Base-by-base conservation (phyloP, 1,140 invertebrate species). In the Papilio polyxenes region DNA sequence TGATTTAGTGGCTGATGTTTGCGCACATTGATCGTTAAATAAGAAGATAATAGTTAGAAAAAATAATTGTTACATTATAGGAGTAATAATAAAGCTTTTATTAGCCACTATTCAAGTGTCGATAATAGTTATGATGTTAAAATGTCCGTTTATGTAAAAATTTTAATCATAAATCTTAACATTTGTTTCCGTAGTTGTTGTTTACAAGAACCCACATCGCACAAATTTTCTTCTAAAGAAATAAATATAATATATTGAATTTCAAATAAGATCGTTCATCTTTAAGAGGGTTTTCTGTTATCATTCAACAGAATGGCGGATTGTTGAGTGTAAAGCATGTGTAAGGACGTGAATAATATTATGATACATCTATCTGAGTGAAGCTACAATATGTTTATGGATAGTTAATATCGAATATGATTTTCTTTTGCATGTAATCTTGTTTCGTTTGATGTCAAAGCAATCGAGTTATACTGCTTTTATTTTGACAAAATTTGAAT, bases 271-370 rank as follows among this genome's bases (percentile, higher is more conserved):
- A 72, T 72, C 23, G 65, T 37, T 72, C 31, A 13, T 40, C 23
- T 72, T 72, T 37, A 72, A 40, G 65, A 72, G 65, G 31, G 62
- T 40, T 72, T 72, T 72, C 62, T 65, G 62, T 72, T 72, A 72
- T 72, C 65, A 37, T 72, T 72, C 65, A 72, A 72, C 10, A 31
- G 65, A 72, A 72, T 37, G 31, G 31, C 65, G 65, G 65, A 72
- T 72, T 72, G 31, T 37, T 40, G 65, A 13, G 23, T 40, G 15
- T 72, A 72, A 72, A 40, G 65, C 62, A 31, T 37, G 10, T 1
- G 31, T 72, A 72, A 72, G 11, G 31, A 40, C 31, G 10, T 13
- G 65, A 72, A 72, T 72, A 72, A 72, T 72, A 40, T 72, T 72
- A 5, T 72, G 65, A 72, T 65, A 65, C 62, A 2, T n/a, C 2